phyloP scores from a whole-genome alignment of 2,113 vertebrate genomes.

The Corythoichthys haematopterus region DNA sequence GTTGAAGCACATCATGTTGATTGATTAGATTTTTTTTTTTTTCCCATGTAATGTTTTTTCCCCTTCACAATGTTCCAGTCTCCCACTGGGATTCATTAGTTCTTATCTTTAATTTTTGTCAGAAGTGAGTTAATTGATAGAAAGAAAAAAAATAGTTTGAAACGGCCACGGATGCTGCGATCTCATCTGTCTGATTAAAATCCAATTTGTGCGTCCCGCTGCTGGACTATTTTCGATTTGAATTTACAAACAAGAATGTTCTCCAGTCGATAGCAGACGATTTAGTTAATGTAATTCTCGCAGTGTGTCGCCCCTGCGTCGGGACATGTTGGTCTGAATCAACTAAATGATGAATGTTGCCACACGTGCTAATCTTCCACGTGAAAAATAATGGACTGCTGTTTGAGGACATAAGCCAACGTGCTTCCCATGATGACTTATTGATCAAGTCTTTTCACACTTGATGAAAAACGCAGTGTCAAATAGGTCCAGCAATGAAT shows the following conservation, averaged over 20 bases:
- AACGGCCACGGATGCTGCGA: slow-evolving; percentile 33
- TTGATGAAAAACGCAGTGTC: slow-evolving; percentile 35
- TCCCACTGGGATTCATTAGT: background rate
- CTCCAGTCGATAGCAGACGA: slow-evolving; percentile 3
- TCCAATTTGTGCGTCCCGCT: slow-evolving; percentile 37
- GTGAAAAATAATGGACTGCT: slow-evolving; percentile 5
- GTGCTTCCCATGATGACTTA: slow-evolving; percentile 44
- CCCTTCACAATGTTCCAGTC: background rate
- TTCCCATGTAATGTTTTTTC: too few relatives aligned
- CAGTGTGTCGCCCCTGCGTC: background rate
- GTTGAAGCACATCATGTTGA: background rate
- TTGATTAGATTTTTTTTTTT: background rate
- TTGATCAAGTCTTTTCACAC: slow-evolving; percentile 51
- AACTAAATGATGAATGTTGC: slow-evolving; percentile 29
- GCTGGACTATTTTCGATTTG: slow-evolving; percentile 6
- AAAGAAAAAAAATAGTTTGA: slow-evolving; percentile 22
- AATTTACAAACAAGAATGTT: slow-evolving; percentile 26
- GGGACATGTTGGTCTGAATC: slow-evolving; percentile 1
- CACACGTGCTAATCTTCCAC: slow-evolving; percentile 26
- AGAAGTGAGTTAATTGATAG: slow-evolving; percentile 36
- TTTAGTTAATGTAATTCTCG: slow-evolving; percentile 23
- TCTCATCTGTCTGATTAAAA: slow-evolving; percentile 33
- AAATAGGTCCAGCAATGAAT: slow-evolving; percentile 44
- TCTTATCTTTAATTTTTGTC: background rate
- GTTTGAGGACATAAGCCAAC: slow-evolving; percentile 20